A percentile compares a stretch with the other conserved stretches of the same genome.
Evolutionary conservation across 2,113 vertebrate genomes (phyloP).

Genomic region (Quiscalus mexicanus): DNA sequence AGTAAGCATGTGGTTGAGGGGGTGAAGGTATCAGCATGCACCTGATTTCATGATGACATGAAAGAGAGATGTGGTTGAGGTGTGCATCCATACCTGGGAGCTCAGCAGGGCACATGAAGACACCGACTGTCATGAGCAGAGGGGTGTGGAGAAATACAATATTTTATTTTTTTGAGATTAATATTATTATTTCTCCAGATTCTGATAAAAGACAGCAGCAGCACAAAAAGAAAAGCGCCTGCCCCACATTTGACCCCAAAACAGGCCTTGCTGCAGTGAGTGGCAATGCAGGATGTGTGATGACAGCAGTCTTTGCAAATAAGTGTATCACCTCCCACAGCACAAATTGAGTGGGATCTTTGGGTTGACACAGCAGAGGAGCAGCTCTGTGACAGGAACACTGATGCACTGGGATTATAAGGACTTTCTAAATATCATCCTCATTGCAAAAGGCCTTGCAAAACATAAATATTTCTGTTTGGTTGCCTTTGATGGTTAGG

Average conservation of each 20-base stretch:
- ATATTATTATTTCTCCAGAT: not conserved
- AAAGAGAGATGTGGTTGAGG: not conserved
- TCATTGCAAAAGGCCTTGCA: not conserved
- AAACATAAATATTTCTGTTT: not conserved
- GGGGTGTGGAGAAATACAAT: accelerated
- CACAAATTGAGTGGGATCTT: not conserved
- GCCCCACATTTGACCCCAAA: not conserved
- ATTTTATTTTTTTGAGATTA: not conserved
- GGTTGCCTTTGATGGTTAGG: not conserved
- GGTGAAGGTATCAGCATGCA: not conserved
- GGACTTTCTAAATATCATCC: not conserved
- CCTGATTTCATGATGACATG: not conserved
- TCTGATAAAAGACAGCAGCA: accelerated
- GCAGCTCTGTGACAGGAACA: not conserved
- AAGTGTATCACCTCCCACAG: not conserved
- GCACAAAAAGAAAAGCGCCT: accelerated
- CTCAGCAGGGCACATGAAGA: not conserved
- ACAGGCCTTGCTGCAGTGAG: not conserved
- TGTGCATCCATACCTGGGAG: not conserved
- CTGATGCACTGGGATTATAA: not conserved
- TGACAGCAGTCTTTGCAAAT: not conserved
- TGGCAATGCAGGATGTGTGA: not conserved
- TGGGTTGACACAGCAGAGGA: not conserved
- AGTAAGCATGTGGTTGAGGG: not conserved
- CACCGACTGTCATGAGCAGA: accelerated